Base-by-base conservation (phyloP, 1,140 invertebrate species). In the Solenopsis fugax region DNA sequence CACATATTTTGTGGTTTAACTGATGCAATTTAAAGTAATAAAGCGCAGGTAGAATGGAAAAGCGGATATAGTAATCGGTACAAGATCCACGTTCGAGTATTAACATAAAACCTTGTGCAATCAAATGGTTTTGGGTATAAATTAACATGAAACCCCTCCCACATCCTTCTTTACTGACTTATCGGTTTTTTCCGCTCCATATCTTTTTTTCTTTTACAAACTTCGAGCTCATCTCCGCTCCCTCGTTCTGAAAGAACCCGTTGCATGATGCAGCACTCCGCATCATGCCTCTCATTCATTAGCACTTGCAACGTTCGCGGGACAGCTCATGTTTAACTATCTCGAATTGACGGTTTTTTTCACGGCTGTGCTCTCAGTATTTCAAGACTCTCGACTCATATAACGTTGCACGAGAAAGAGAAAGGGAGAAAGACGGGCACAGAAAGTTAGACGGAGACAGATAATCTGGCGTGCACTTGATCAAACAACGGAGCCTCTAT, bases 401-500 rank as follows among this genome's bases (percentile, higher is more conserved):
- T 29, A 56, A 71, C 54, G 52, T 54, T 65, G 29, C 29, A 21
- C 29, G 18, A 82, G 18, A 29, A 48, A 71, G n/a, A 29, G 50
- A 29, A 13, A n/a, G 6, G 41, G 12, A 7, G 12, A 65, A 56
- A 82, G 82, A 80, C 21, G 67, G 75, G 0, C 50, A 87, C 77
- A 72, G 29, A 72, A 58, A 18, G 54, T 60, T 54, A 13, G 73
- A 73, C 12, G 7, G 86, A 81, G 88, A 89, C 67, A 78, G 45
- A 65, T 16, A 80, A 76, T 75, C 90, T 91, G 88, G 88, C 78
- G 89, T 88, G 90, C 93, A 93, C 92, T 93, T 93, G 92, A 91
- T 91, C 92, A 93, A 93, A 93, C 92, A 93, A 93, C 91, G 87
- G 73, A 85, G 87, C 85, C 91, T 92, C 86, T 90, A 81, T 88